Evolutionary conservation across 2,888 invertebrate genomes (phyloP).

Genomic region (Nemotelus pantherinus): DNA sequence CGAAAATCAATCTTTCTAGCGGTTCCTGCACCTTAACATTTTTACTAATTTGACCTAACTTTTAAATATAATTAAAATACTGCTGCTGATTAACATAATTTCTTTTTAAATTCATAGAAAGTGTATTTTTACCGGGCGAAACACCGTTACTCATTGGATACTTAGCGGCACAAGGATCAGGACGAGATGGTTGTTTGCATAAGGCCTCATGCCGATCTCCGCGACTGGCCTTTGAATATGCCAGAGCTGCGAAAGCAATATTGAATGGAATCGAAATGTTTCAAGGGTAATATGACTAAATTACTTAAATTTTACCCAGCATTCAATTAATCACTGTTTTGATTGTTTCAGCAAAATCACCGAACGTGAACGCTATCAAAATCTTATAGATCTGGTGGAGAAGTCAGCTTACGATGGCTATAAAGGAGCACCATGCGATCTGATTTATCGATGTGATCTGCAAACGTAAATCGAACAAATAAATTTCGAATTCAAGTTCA

Average conservation of each 20-base stretch:
- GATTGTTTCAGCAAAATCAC: conserved; percentile 12
- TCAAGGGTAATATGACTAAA: conserved; percentile 67
- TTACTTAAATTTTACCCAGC: conserved; percentile 10
- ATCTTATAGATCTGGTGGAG: conserved; percentile 71
- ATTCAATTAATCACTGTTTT: not conserved
- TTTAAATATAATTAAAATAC: too few relatives aligned
- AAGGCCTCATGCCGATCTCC: conserved; percentile 81
- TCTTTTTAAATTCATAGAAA: not conserved
- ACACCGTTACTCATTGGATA: conserved; percentile 65
- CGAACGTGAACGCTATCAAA: conserved; percentile 70
- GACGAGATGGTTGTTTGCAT: conserved; percentile 77
- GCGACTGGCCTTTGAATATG: conserved; percentile 76
- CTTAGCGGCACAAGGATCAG: conserved; percentile 79
- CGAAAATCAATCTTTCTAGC: too few relatives aligned
- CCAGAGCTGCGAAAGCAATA: conserved; percentile 80
- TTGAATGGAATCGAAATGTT: conserved; percentile 76
- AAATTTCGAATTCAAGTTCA: not conserved
- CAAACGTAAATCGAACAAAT: conserved; percentile 26
- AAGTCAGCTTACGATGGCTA: conserved; percentile 75
- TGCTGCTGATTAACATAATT: too few relatives aligned
- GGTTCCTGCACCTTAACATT: too few relatives aligned
- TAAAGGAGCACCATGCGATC: conserved; percentile 69
- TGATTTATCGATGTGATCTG: conserved; percentile 66
- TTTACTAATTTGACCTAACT: too few relatives aligned
- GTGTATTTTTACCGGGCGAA: conserved; percentile 70